Evolutionary conservation across 2,888 invertebrate species (phyloP), one percentile per base, ranked within the genome.

Genomic region (Oeneis ivallda): DNA sequence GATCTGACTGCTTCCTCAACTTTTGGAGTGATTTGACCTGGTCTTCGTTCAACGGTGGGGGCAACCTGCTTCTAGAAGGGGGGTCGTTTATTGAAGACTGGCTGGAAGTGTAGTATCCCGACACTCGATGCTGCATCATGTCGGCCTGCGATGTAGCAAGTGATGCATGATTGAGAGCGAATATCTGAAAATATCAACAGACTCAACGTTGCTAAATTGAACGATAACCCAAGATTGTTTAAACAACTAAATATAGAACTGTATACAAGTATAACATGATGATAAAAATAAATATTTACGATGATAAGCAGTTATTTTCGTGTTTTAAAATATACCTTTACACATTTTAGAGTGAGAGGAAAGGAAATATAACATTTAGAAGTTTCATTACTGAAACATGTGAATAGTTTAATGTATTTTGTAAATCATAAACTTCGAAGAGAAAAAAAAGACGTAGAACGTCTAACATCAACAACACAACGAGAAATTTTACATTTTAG

Each of bases 61-160:
- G 93, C 59, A 86, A 87, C 66, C 85, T 83, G 50, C 77, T 76
- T 57, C 79, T 78, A 15, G 83, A 72, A 0, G 82, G 71, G 0
- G 77, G 70, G 45, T 91, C 92, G 75, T 84, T 86, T 45, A 94
- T 86, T 56, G 94, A 94, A 7, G 96, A 96, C 73, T 96, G 96
- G 78, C 96, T 97, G 65, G 97, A 96, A 3, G 97, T 97, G 82
- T 96, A 97, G 86, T 97, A 97, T 19, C 97, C 97, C 41, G 97
- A 97, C 1, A 97, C 97, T 43, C 97, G 93, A 73, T 97, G 96
- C 68, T 95, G 95, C 77, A 96, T 91, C 71, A 96, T 93, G 73
- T 96, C 95, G 53, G 94, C 94, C 76, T 96, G 95, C 37, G 94
- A 92, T 15, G 89, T 81, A 58, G 93, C 94, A 62, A 95, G 83